Percentiles rank a stretch among this genome's conserved stretches.
Evolutionary conservation across 30 jellyfish, hydroid and myxozoan genomes (phyloP).

Genomic region (Turritopsis dohrnii): DNA sequence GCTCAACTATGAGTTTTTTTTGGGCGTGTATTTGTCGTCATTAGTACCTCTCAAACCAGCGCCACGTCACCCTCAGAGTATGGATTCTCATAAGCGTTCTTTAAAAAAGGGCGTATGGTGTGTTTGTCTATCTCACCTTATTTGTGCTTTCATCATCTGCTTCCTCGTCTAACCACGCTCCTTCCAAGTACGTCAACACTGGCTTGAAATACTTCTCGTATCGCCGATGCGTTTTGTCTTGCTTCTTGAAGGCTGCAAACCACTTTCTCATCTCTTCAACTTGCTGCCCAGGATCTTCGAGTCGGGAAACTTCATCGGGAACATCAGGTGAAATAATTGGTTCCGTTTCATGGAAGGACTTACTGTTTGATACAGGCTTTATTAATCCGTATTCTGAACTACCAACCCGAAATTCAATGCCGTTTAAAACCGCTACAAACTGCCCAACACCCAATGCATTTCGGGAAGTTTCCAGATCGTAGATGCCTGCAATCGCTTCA

Average conservation of each 20-base stretch:
- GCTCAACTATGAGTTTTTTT: no score
- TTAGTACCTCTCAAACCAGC: no score
- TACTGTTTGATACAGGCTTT: slow-evolving; percentile 33
- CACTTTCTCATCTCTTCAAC: slow-evolving; percentile 67
- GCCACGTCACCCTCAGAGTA: no score
- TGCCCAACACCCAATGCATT: slow-evolving; percentile 20
- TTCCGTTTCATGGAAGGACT: slow-evolving; percentile 18
- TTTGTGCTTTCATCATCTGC: background rate
- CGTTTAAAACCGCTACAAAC: slow-evolving; percentile 22
- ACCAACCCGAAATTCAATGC: slow-evolving; percentile 24
- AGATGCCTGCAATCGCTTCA: slow-evolving; percentile 13
- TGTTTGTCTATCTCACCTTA: background rate
- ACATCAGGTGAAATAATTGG: slow-evolving; percentile 75
- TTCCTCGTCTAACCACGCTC: slow-evolving; percentile 78
- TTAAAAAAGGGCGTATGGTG: background rate
- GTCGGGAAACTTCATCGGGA: slow-evolving; percentile 42
- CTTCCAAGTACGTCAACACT: slow-evolving; percentile 74
- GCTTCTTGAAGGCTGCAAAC: slow-evolving; percentile 82
- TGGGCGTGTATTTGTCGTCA: no score
- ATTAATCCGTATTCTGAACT: background rate
- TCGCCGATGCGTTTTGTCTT: slow-evolving; percentile 45
- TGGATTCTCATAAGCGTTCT: no score
- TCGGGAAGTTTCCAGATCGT: slow-evolving; percentile 16
- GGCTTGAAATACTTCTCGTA: slow-evolving; percentile 68
- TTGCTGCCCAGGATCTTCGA: slow-evolving; percentile 33